Base-by-base conservation (phyloP, 2,888 invertebrate species). In the Sphecodes monilicornis region DNA sequence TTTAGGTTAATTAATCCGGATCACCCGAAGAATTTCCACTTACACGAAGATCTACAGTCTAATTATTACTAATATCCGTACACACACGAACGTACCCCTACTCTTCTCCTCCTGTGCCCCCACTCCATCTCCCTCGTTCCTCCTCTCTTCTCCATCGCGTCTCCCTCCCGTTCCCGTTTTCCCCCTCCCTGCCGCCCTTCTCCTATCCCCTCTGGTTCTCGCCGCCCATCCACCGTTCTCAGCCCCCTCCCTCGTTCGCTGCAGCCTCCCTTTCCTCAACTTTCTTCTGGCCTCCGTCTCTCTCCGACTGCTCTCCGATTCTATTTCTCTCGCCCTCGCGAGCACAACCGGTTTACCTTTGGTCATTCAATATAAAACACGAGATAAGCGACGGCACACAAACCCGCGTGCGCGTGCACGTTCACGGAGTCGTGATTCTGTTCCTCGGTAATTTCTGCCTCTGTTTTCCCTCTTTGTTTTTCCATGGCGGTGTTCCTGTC, bases 341-440 rank as follows among this genome's bases (percentile, higher is more conserved):
- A 90, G 88, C 87, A 84, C 92, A 93, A 93, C 93, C 93, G 93
- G 93, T 93, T 93, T 93, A 93, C 93, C 93, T 93, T 93, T 93
- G 92, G 93, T 93, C 93, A 92, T 93, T 93, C 92, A 92, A 93
- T 93, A 92, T 91, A 91, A 91, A 89, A 91, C 90, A 90, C 89
- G 89, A 90, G 91, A 92, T 92, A 90, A 78, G 81, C 82, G 82
- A 69, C 85, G 77, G 39, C 68, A 68, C 66, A 68, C 68, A 68
- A 13, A 11, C 36, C 39, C 80, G 83, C 68, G 64, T 68, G 43
- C 70, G 76, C 77, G 57, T 69, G 57, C 81, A 66, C 76, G 39
- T 75, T 77, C 74, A 68, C 70, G 66, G 46, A 79, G 43, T n/a
- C 60, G 75, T 76, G 85, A 85, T 85, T 85, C 78, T 72, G 84